Evolutionary conservation across 2,888 invertebrate genomes (phyloP).

Genomic region (Uropetala carovei): DNA sequence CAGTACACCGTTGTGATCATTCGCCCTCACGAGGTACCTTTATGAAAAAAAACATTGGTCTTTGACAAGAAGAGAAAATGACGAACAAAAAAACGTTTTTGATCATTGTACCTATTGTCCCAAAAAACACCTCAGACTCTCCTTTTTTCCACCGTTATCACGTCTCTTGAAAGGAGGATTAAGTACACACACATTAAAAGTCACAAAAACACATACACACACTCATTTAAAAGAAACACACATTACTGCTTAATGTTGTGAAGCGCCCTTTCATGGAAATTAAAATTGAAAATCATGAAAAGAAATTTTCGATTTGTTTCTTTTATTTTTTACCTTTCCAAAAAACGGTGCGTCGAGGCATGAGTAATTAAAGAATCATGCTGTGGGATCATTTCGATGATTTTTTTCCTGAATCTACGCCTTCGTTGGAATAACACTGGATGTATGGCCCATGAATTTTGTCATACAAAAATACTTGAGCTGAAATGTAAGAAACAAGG

Average conservation of each 20-base stretch:
- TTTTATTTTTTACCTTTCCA: background rate
- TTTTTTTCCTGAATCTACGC: too few relatives aligned
- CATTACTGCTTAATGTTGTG: slow-evolving; percentile 64
- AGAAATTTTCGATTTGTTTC: background rate
- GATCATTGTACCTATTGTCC: background rate
- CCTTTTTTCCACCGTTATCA: slow-evolving; percentile 5
- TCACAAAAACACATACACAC: slow-evolving; percentile 33
- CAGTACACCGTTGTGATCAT: background rate
- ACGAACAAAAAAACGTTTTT: background rate
- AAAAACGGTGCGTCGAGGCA: background rate
- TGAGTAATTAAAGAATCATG: too few relatives aligned
- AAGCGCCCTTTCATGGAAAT: slow-evolving; percentile 59
- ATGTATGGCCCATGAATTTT: too few relatives aligned
- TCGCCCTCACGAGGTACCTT: background rate
- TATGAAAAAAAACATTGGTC: background rate
- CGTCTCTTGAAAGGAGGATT: background rate
- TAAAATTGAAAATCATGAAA: slow-evolving; percentile 44
- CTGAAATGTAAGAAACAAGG: too few relatives aligned
- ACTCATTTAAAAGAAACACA: slow-evolving; percentile 59
- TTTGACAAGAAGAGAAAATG: background rate
- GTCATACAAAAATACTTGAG: too few relatives aligned
- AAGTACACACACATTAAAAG: slow-evolving; percentile 23
- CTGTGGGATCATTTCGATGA: too few relatives aligned
- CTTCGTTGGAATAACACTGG: too few relatives aligned
- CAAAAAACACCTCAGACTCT: background rate